phyloP scores from a whole-genome alignment of 2,888 invertebrate genomes.

The Stegana nigrithorax region DNA sequence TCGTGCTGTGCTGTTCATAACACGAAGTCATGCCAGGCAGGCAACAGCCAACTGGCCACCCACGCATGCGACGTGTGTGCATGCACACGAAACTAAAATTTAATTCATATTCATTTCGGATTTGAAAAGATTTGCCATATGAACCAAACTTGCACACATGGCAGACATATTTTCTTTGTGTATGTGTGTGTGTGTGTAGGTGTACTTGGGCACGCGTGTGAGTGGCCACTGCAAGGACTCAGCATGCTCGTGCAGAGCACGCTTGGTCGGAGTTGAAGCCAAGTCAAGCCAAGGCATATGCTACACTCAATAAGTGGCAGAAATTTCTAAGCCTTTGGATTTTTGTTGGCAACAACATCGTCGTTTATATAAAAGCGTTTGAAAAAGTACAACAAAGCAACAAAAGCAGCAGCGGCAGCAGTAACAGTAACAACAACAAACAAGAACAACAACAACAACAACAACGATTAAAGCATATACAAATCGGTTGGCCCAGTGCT shows the following conservation, averaged over 20 bases:
- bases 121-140: slow-evolving; percentile 48
- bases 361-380: too few relatives aligned
- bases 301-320: slow-evolving; percentile 5
- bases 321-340: slow-evolving; percentile 11
- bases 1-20: not conserved
- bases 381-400: not conserved
- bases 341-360: too few relatives aligned
- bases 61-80: too few relatives aligned
- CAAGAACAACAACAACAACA: too few relatives aligned
- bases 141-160: slow-evolving; percentile 9
- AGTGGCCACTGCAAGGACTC: too few relatives aligned
- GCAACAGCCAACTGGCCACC: too few relatives aligned
- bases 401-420: not conserved
- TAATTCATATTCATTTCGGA: slow-evolving; percentile 61
- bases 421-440: not conserved
- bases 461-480: too few relatives aligned
- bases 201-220: slow-evolving; percentile 10
- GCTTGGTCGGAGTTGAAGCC: slow-evolving; percentile 22
- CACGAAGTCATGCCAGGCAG: too few relatives aligned
- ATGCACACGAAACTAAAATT: slow-evolving; percentile 58
- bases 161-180: not conserved
- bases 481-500: too few relatives aligned
- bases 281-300: not conserved
- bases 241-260: too few relatives aligned
- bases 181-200: not conserved